Evolutionary conservation across 1,140 invertebrate species (phyloP), one percentile per base, ranked within the genome.

Genomic region (Drosophila kepulauana): DNA sequence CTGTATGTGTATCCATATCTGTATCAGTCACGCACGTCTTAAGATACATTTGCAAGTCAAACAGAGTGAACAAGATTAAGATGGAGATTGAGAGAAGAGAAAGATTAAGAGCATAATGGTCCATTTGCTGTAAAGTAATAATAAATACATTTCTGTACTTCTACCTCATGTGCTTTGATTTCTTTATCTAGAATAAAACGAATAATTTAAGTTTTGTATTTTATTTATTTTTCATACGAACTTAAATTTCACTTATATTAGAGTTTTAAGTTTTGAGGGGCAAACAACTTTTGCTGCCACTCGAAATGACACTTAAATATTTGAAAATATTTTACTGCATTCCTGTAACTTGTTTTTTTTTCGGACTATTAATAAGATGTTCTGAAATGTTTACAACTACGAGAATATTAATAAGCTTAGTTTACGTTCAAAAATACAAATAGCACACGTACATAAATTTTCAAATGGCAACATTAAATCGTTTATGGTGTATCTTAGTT

Each of bases 381-480:
- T 59, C 10, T 59, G 35, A 43, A 67, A 62, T 62, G 10, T 28
- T 46, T 67, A 73, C 54, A 59, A 3, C 65, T 69, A 74, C 51
- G 57, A 62, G 57, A 56, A 70, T 64, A 56, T 64, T 70, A 28
- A 63, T 64, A 64, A 65, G 56, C 56, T 73, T 48, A 54, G 5
- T 52, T 75, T 45, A 71, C 48, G 64, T 59, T 73, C 61, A 46
- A 71, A 75, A 75, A 58, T 75, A 75, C 67, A 75, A 71, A 71
- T 51, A 64, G 48, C 51, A 68, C 54, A 74, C 52, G 49, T 20
- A 56, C 28, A 46, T 69, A 66, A 66, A 61, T 73, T 45, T 59
- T 70, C 20, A 71, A 65, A 71, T 67, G 65, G 52, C 52, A 70
- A 71, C 68, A 74, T 54, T 62, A n/a, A 69, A 69, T 59, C 41